A percentile compares a stretch with the other conserved stretches of the same genome.
These are phyloP conservation scores for Leontocebus nigricollis DNA, from an alignment of 2,797 vertebrate species.

Conservation along the genomic window DNA sequence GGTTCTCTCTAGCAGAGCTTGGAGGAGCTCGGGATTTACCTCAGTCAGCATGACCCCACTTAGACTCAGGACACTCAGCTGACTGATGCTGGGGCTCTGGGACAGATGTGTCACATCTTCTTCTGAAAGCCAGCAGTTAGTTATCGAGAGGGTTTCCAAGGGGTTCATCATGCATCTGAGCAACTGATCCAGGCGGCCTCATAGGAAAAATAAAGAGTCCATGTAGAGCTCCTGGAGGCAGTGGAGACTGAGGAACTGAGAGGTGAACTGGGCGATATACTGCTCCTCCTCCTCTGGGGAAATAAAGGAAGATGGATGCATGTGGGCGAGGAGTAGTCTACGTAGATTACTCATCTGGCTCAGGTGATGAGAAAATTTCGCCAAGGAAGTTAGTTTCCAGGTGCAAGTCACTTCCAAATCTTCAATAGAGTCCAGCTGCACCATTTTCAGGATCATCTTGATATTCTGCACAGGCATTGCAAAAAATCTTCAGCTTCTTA, in stretches of 20 bases:
- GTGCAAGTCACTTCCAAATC: slow-evolving; percentile 35
- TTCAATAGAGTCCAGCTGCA: slow-evolving; percentile 24
- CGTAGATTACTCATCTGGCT: slow-evolving; percentile 31
- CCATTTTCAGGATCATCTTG: neutral
- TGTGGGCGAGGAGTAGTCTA: neutral
- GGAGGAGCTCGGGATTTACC: neutral
- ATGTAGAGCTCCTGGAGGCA: slow-evolving; percentile 31
- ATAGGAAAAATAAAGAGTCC: slow-evolving; percentile 21
- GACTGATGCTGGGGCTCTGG: neutral
- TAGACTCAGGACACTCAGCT: slow-evolving; percentile 43
- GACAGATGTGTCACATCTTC: neutral
- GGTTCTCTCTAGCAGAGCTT: slow-evolving; percentile 15
- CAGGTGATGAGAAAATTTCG: neutral
- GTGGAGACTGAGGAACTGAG: slow-evolving; percentile 43
- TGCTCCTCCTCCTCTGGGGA: neutral
- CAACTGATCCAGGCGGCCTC: slow-evolving; percentile 20
- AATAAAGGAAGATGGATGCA: neutral
- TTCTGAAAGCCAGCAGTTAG: neutral
- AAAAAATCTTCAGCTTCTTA: neutral
- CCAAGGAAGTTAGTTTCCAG: slow-evolving; percentile 39
- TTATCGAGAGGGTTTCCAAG: slow-evolving; percentile 35
- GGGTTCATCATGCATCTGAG: slow-evolving; percentile 46
- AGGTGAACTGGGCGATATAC: neutral
- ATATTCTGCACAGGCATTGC: neutral
- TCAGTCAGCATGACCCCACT: neutral